phyloP scores from a whole-genome alignment of 2,797 vertebrate genomes.

The Ctenosaura bakeri region DNA sequence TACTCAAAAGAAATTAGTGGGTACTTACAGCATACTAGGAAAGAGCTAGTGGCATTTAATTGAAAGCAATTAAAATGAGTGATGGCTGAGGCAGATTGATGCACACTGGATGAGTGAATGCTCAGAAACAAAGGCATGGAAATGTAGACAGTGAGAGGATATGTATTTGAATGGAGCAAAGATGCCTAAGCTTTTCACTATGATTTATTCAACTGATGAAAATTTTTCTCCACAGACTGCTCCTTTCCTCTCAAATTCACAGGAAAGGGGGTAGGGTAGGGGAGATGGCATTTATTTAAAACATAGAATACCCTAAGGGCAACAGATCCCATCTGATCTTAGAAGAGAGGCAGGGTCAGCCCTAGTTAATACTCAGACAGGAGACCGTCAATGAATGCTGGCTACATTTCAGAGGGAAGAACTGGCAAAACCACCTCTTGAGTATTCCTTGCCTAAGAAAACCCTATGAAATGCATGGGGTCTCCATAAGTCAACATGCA shows the following conservation, averaged over 20 bases:
- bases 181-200: no score
- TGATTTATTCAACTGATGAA: neutral
- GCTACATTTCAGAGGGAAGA: no score
- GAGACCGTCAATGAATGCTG: no score
- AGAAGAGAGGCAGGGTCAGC: no score
- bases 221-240: neutral
- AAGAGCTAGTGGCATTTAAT: neutral
- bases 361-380: no score
- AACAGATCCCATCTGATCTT: no score
- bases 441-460: no score
- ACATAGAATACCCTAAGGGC: no score
- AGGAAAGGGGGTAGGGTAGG: neutral
- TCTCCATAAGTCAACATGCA: neutral
- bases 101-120: neutral
- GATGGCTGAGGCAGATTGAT: neutral
- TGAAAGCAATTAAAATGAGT: neutral
- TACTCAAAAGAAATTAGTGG: neutral
- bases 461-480: no score
- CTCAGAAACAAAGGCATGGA: neutral
- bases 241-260: neutral
- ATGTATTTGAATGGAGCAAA: neutral
- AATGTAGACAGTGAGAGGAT: neutral
- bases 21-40: neutral
- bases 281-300: neutral
- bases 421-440: no score